phyloP scores from a whole-genome alignment of 2,888 invertebrate genomes.

The Tubiluchus corallicola region DNA sequence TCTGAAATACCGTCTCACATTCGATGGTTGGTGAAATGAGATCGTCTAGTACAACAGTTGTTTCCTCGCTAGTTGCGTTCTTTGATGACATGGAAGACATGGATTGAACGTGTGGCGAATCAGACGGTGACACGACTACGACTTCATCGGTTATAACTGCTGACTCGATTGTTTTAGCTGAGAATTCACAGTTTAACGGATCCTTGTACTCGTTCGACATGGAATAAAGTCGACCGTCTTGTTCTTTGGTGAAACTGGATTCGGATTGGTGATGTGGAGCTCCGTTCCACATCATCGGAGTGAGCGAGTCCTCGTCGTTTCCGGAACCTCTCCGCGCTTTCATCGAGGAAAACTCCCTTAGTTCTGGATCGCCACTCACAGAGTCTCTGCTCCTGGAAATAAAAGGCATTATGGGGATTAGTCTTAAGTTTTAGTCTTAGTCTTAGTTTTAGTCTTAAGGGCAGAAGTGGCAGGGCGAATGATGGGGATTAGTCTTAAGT shows the following conservation, averaged over 20 bases:
- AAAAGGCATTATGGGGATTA: too few species aligned
- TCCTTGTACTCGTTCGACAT: not conserved
- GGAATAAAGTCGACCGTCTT: not conserved
- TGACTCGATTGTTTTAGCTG: not conserved
- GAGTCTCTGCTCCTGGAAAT: too few species aligned
- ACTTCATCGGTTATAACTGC: slow-evolving; percentile 1
- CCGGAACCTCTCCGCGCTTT: too few species aligned
- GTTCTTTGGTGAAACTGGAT: not conserved
- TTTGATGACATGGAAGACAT: not conserved
- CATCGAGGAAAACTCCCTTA: too few species aligned
- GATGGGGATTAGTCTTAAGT: too few species aligned
- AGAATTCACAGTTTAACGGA: not conserved
- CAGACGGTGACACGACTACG: not conserved
- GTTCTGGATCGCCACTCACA: too few species aligned
- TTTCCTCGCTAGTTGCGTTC: not conserved
- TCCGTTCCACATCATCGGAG: not conserved
- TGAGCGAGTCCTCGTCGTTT: not conserved
- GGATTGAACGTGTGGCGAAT: not conserved
- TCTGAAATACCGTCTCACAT: slow-evolving; percentile 1
- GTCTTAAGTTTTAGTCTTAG: too few species aligned
- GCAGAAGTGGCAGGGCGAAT: too few species aligned
- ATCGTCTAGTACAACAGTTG: not conserved
- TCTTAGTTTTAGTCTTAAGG: too few species aligned
- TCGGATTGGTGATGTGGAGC: not conserved
- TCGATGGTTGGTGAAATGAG: not conserved